phyloP scores from a whole-genome alignment of 2,797 vertebrate genomes.

The Ceyx erithaca region DNA sequence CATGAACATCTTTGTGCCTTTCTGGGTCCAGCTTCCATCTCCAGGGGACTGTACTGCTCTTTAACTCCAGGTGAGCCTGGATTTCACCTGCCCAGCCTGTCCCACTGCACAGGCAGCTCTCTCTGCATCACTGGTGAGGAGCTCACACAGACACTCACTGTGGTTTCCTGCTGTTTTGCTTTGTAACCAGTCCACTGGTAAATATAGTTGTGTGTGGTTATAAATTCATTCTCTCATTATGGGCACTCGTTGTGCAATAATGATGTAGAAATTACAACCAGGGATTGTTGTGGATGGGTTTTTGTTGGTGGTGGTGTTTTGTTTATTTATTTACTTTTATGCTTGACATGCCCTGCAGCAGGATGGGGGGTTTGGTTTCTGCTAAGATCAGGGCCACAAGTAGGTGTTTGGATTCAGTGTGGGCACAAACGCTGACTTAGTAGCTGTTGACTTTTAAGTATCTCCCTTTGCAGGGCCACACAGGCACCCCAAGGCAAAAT shows the following conservation, averaged over 20 bases:
- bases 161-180: conserved; percentile 67
- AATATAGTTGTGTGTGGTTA: conserved; percentile 48
- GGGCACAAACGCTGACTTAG: background rate
- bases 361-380: background rate
- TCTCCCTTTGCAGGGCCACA: background rate
- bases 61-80: rapidly evolving
- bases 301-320: background rate
- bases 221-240: conserved; percentile 52
- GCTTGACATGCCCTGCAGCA: background rate
- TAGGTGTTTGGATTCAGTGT: background rate
- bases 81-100: background rate
- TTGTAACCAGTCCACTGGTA: conserved; percentile 58
- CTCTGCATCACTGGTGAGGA: background rate
- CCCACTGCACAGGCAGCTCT: rapidly evolving
- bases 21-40: background rate
- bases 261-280: conserved; percentile 20
- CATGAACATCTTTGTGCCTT: background rate
- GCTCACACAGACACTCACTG: background rate
- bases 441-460: background rate
- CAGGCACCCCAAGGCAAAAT: background rate
- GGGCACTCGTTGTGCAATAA: conserved; percentile 38
- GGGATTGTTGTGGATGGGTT: conserved; percentile 5
- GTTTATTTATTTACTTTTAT: background rate
- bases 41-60: background rate
- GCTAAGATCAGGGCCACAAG: background rate